A percentile compares a stretch with the other conserved stretches of the same genome.
Evolutionary conservation across 2,113 vertebrate species (phyloP).

Genomic region (Tupaia tana): DNA sequence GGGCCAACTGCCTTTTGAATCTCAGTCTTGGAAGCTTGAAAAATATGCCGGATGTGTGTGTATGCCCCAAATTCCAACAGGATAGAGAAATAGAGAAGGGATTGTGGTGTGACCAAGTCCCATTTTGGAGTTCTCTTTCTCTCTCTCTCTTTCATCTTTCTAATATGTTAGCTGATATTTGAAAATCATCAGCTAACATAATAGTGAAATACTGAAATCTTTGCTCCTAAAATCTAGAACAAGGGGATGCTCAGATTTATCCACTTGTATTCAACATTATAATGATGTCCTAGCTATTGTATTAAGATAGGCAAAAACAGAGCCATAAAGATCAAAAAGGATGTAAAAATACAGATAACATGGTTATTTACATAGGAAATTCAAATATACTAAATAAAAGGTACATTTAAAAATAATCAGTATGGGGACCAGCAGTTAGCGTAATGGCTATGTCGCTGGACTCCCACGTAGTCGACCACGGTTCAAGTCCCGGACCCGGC

Average conservation of each 20-base stretch:
- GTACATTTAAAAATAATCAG: not conserved
- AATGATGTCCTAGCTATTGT: not conserved
- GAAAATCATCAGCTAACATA: not conserved
- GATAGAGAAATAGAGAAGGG: too few species aligned
- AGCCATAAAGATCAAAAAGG: not conserved
- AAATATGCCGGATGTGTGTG: too few species aligned
- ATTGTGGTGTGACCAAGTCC: too few species aligned
- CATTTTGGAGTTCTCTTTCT: too few species aligned
- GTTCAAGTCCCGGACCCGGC: too few species aligned
- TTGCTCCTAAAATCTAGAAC: not conserved
- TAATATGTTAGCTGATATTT: not conserved
- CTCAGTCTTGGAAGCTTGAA: too few species aligned
- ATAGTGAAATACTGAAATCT: not conserved
- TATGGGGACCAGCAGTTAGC: too few species aligned
- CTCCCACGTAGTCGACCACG: too few species aligned
- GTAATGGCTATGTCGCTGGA: too few species aligned
- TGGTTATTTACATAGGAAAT: not conserved
- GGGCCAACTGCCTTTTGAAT: too few species aligned
- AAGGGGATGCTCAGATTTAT: not conserved
- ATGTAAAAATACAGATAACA: not conserved
- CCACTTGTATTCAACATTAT: not conserved
- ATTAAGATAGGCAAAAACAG: not conserved
- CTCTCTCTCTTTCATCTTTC: too few species aligned
- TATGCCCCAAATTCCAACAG: too few species aligned
- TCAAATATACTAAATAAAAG: not conserved